phyloP scores from a whole-genome alignment of 92 coral and sea anemone species.

The Ricordea florida region DNA sequence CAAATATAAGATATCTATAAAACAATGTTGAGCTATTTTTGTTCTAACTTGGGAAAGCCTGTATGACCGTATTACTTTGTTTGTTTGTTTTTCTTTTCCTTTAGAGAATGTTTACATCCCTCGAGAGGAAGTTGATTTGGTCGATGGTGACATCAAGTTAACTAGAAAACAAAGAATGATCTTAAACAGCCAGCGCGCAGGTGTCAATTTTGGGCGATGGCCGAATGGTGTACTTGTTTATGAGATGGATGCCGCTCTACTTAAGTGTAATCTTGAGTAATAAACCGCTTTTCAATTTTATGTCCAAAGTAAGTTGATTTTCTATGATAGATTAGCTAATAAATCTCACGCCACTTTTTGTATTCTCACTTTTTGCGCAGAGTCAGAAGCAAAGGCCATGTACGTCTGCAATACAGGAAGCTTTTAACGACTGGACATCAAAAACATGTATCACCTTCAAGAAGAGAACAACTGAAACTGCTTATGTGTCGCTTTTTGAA shows the following conservation, averaged over 20 bases:
- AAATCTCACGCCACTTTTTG: too few relatives aligned
- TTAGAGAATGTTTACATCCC: not conserved
- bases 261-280: not conserved
- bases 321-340: too few relatives aligned
- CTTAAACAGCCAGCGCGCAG: not conserved
- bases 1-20: too few relatives aligned
- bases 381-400: not conserved
- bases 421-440: slow-evolving; percentile 3
- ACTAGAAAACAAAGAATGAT: too few relatives aligned
- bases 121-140: not conserved
- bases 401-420: not conserved
- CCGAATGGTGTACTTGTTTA: slow-evolving; percentile 18
- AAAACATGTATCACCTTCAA: slow-evolving; percentile 22
- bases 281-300: not conserved
- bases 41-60: too few relatives aligned
- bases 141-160: slow-evolving; percentile 27
- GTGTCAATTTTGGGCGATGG: not conserved
- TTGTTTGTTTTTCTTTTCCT: too few relatives aligned
- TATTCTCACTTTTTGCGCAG: not conserved
- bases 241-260: slow-evolving; percentile 12
- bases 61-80: too few relatives aligned
- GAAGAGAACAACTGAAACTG: slow-evolving; percentile 6
- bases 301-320: not conserved
- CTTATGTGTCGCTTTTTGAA: slow-evolving; percentile 17
- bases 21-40: too few relatives aligned